These are phyloP conservation scores for Octomys mimax DNA, from an alignment of 2,797 vertebrate species.

Conservation along the genomic window DNA sequence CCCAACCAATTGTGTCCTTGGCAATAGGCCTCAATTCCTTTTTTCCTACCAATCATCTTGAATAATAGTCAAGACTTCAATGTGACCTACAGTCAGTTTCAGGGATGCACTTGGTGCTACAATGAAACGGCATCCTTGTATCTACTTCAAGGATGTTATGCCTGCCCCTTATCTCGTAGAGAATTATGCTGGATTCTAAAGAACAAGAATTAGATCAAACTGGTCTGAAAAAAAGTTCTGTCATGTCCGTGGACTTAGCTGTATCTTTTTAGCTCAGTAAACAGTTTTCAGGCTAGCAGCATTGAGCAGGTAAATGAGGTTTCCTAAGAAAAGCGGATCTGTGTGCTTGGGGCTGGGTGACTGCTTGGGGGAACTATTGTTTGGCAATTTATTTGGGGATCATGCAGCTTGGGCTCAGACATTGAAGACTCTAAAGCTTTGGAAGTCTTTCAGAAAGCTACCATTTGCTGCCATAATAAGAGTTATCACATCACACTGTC, in stretches of 20 bases:
- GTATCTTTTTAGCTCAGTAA: neutral
- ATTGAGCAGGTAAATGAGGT: too few species aligned
- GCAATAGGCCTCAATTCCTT: neutral
- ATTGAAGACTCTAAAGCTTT: neutral
- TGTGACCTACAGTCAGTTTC: neutral
- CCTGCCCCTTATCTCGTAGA: neutral
- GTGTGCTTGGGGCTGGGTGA: neutral
- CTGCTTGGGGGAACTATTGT: rapidly evolving
- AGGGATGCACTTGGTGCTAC: too few species aligned
- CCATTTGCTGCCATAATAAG: neutral
- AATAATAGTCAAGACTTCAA: too few species aligned
- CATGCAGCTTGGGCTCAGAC: neutral
- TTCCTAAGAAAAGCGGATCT: neutral
- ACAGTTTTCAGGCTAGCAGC: neutral
- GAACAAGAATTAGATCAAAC: neutral
- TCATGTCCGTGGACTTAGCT: neutral
- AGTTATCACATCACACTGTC: rapidly evolving
- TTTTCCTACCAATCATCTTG: neutral
- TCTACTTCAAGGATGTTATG: neutral
- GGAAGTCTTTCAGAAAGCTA: neutral
- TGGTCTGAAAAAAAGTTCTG: neutral
- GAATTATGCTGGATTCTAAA: neutral
- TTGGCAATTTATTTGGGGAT: neutral
- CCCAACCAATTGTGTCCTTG: neutral
- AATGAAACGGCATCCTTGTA: rapidly evolving